Conservation (phyloP, 2,888 invertebrate species). For the Dyspetes luteomarginatus region DNA sequence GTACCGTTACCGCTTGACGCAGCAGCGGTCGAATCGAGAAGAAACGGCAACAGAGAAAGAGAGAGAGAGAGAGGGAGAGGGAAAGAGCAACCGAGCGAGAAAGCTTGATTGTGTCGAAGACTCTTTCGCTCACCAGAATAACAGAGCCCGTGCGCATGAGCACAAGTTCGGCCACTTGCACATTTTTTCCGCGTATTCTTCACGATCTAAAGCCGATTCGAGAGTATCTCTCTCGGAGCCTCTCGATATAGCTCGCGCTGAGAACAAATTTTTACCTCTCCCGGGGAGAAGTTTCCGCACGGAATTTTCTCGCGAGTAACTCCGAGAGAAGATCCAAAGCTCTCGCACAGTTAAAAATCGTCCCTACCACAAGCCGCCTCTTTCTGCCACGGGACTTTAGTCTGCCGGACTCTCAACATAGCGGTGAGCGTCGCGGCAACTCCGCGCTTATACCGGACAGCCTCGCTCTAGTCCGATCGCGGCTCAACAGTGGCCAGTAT, state of each 20-base stretch:
- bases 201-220: too few species aligned
- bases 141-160: too few species aligned
- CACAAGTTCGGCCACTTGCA: too few species aligned
- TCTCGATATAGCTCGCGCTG: too few species aligned
- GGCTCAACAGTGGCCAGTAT: neutral
- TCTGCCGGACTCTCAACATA: neutral
- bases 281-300: too few species aligned
- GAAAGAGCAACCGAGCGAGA: slow-evolving; percentile 64
- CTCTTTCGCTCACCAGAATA: too few species aligned
- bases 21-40: slow-evolving; percentile 50
- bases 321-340: slow-evolving; percentile 42
- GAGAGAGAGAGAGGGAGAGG: too few species aligned
- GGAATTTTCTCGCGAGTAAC: slow-evolving; percentile 7
- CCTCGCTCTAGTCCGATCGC: slow-evolving; percentile 22
- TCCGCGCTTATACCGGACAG: slow-evolving; percentile 15
- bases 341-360: neutral
- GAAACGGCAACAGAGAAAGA: slow-evolving; percentile 64
- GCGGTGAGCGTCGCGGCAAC: slow-evolving; percentile 10
- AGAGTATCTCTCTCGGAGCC: neutral
- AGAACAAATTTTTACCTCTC: too few species aligned
- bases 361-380: slow-evolving; percentile 30
- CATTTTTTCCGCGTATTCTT: too few species aligned
- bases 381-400: slow-evolving; percentile 34
- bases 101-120: slow-evolving; percentile 64
- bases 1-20: slow-evolving; percentile 77